phyloP scores from a whole-genome alignment of 2,888 invertebrate genomes.

The Xylocampa areola region DNA sequence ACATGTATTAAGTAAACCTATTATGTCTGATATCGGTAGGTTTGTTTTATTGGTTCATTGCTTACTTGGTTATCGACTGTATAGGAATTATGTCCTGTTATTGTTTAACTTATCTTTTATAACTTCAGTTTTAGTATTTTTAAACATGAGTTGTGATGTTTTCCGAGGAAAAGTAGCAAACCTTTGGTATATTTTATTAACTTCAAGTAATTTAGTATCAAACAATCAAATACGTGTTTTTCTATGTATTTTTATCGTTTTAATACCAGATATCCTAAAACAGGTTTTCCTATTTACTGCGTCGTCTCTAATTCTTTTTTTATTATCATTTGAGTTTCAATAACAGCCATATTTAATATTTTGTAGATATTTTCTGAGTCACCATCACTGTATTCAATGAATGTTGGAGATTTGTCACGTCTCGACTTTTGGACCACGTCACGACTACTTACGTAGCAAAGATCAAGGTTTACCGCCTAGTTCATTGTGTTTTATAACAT shows the following conservation, averaged over 20 bases:
- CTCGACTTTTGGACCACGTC: slow-evolving; percentile 42
- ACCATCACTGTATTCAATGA: slow-evolving; percentile 21
- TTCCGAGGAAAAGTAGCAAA: too few species aligned
- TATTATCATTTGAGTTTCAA: slow-evolving; percentile 25
- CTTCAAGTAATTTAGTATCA: background rate
- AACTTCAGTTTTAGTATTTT: too few species aligned
- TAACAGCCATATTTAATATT: slow-evolving; percentile 25
- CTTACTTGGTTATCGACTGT: background rate
- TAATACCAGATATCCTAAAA: background rate
- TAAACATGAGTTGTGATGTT: too few species aligned
- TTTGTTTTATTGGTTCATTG: slow-evolving; percentile 6
- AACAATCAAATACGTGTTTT: slow-evolving; percentile 1
- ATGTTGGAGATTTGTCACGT: slow-evolving; percentile 65
- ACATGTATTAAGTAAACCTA: background rate
- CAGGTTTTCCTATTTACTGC: background rate
- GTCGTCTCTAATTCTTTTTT: slow-evolving; percentile 20
- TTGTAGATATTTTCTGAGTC: slow-evolving; percentile 17
- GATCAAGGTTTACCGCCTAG: slow-evolving; percentile 59
- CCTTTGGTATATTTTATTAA: too few species aligned
- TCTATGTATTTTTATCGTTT: slow-evolving; percentile 1
- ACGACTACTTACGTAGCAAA: slow-evolving; percentile 46
- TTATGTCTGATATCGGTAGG: background rate
- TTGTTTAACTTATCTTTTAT: too few species aligned
- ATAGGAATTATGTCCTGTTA: background rate
- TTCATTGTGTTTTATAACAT: slow-evolving; percentile 46